These are phyloP conservation scores for Atrichornis clamosus DNA, from an alignment of 2,113 vertebrate genomes.

Conservation along the genomic window DNA sequence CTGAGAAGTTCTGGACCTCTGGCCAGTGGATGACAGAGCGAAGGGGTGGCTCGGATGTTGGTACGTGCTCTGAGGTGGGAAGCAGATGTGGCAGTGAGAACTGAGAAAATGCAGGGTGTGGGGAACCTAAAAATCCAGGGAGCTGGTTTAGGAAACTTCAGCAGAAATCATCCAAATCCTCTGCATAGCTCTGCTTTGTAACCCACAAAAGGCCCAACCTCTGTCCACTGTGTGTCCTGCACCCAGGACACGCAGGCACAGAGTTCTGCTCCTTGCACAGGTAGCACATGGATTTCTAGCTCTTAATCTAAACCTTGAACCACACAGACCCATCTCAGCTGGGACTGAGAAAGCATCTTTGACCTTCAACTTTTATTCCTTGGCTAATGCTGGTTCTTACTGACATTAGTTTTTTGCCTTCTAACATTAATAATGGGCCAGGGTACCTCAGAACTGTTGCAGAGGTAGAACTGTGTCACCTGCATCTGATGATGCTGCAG, in stretches of 20 bases:
- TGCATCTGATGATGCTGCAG: not conserved
- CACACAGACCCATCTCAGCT: not conserved
- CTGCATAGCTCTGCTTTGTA: not conserved
- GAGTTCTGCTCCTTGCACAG: not conserved
- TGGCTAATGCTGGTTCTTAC: not conserved
- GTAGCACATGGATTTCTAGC: not conserved
- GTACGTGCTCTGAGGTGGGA: constrained; percentile 50
- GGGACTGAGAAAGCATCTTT: not conserved
- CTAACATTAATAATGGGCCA: not conserved
- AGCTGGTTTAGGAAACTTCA: not conserved
- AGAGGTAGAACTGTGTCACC: not conserved
- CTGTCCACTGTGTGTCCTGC: not conserved
- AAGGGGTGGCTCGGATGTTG: constrained; percentile 87
- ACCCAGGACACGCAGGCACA: not conserved
- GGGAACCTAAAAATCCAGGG: not conserved
- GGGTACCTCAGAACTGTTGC: not conserved
- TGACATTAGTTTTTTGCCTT: not conserved
- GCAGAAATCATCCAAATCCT: not conserved
- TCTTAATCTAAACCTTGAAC: not conserved
- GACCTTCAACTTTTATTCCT: not conserved
- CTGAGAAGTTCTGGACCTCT: constrained; percentile 84
- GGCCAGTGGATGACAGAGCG: constrained; percentile 92
- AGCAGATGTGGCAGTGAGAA: not conserved
- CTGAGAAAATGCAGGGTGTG: not conserved
- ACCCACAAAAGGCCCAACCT: not conserved